Percentiles rank a stretch among this genome's conserved stretches.
These are phyloP conservation scores for Nycteola revayana DNA, from an alignment of 2,888 invertebrate species.

Conservation along the genomic window DNA sequence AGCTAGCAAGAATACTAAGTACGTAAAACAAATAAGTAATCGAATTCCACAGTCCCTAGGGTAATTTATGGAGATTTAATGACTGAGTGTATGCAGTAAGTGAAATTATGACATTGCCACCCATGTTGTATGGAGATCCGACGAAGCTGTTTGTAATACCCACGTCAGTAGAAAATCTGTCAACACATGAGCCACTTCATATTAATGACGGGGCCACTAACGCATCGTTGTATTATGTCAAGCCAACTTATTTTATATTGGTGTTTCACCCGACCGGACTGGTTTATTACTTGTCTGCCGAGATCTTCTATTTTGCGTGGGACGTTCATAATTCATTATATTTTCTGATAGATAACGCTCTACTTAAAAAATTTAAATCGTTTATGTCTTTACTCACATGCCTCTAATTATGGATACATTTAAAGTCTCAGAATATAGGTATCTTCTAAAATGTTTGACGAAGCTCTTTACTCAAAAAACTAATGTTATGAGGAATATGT, in stretches of 20 bases:
- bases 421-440: no score
- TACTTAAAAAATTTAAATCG: conserved; percentile 20
- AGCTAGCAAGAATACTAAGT: no score
- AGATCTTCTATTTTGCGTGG: conserved; percentile 40
- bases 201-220: conserved; percentile 37
- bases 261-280: conserved; percentile 42
- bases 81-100: conserved; percentile 1
- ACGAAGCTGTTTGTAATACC: conserved; percentile 36
- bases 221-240: conserved; percentile 43
- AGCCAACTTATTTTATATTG: conserved; percentile 38
- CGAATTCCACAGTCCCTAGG: no score
- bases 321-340: conserved; percentile 33
- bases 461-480: no score
- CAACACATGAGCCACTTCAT: conserved; percentile 44
- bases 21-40: no score
- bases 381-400: no score
- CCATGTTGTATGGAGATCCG: conserved; percentile 31
- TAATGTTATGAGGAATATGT: no score
- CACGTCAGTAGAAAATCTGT: conserved; percentile 41
- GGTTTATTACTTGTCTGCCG: conserved; percentile 49
- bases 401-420: no score
- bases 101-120: conserved; percentile 30
- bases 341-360: conserved; percentile 15
- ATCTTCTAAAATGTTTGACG: no score
- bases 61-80: conserved; percentile 8